These are phyloP conservation scores for Luperina nickerlii DNA, from an alignment of 2,888 invertebrate species.

Conservation along the genomic window DNA sequence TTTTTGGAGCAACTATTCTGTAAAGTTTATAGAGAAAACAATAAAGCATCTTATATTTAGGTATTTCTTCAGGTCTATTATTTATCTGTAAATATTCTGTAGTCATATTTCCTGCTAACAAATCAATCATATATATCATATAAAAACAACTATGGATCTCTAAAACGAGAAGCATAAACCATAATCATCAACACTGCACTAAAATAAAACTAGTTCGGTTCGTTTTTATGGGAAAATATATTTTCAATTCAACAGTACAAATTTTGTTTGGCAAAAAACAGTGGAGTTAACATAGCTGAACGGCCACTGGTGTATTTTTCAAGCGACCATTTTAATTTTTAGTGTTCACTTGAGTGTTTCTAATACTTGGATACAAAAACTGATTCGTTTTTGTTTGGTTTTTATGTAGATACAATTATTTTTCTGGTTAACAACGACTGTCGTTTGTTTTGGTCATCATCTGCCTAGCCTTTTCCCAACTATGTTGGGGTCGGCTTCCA, in stretches of 20 bases:
- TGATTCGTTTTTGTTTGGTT: conserved; percentile 25
- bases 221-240: conserved; percentile 57
- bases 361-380: conserved; percentile 48
- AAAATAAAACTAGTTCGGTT: conserved; percentile 39
- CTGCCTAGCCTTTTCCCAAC: too few species aligned
- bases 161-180: conserved; percentile 26
- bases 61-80: background rate
- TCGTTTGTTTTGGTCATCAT: background rate
- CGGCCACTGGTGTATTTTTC: conserved; percentile 54
- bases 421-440: background rate
- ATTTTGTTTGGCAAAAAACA: conserved; percentile 61
- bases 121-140: background rate
- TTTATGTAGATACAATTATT: conserved; percentile 2
- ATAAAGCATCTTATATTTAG: background rate
- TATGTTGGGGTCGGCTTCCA: too few species aligned
- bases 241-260: conserved; percentile 62
- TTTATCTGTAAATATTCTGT: background rate
- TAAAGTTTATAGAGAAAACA: background rate
- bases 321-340: conserved; percentile 58
- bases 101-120: background rate
- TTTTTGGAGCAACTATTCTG: background rate
- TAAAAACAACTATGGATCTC: background rate
- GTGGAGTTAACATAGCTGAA: conserved; percentile 55
- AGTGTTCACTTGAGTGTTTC: conserved; percentile 60
- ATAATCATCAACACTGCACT: conserved; percentile 36